Evolutionary conservation across 2,797 vertebrate species (phyloP).

Genomic region (Hoplostethus mediterraneus): DNA sequence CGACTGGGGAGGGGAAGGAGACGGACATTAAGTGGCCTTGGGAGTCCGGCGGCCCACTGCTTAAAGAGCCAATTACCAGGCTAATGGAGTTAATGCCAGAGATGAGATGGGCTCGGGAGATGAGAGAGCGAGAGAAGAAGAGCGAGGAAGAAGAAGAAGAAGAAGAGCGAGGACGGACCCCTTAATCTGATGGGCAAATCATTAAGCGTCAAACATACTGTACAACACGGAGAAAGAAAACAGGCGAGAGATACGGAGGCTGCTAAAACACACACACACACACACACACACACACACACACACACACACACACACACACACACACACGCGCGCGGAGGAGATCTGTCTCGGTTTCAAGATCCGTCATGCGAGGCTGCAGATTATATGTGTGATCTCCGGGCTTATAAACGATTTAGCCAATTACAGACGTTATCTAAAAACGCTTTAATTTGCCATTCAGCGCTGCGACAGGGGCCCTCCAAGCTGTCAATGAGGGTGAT

Average conservation of each 20-base stretch:
- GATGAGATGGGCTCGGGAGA: constrained; percentile 78
- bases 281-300: constrained; percentile 42
- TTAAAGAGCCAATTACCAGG: constrained; percentile 84
- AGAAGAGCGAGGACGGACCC: constrained; percentile 46
- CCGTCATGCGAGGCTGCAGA: constrained; percentile 76
- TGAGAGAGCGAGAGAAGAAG: constrained; percentile 59
- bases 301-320: constrained; percentile 44
- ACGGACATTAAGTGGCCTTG: constrained; percentile 79
- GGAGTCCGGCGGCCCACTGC: constrained; percentile 69
- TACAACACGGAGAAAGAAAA: constrained; percentile 50
- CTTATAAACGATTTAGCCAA: constrained; percentile 84
- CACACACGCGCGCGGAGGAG: constrained; percentile 43
- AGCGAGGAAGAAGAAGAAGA: constrained; percentile 40
- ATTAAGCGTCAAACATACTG: constrained; percentile 72
- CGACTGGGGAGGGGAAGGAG: constrained; percentile 69
- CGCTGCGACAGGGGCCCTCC: constrained; percentile 80
- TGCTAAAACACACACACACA: neutral
- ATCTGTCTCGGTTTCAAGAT: constrained; percentile 72
- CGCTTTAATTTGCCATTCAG: constrained; percentile 86
- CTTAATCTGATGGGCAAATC: constrained; percentile 81
- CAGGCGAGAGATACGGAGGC: neutral
- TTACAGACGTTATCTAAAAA: constrained; percentile 84
- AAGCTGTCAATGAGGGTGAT: constrained; percentile 86
- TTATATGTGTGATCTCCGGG: constrained; percentile 80
- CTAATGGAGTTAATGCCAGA: constrained; percentile 85